A percentile compares a stretch with the other conserved stretches of the same genome.
phyloP scores from a whole-genome alignment of 2,888 invertebrate species.

The Bombyx huttoni region DNA sequence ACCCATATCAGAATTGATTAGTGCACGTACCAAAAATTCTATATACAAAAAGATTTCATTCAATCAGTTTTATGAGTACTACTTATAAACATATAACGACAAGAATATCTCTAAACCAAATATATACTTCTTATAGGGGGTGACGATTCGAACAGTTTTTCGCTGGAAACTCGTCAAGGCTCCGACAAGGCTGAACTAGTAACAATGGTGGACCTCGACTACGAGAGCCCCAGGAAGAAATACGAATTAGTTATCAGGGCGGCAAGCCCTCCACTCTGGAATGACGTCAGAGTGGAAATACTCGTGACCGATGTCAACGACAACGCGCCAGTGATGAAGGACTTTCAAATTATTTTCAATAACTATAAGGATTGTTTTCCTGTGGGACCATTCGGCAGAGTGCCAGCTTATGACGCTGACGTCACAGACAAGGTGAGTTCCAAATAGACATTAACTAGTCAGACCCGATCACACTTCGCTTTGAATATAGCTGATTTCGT shows the following conservation, averaged over 20 bases:
- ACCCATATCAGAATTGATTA: background rate
- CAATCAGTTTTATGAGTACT: too few species aligned
- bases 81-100: too few species aligned
- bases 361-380: slow-evolving; percentile 96
- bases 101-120: too few species aligned
- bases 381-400: slow-evolving; percentile 89
- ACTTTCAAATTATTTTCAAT: slow-evolving; percentile 95
- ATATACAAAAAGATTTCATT: too few species aligned
- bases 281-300: slow-evolving; percentile 90
- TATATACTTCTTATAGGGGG: slow-evolving; percentile 66
- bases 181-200: slow-evolving; percentile 89
- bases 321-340: slow-evolving; percentile 91
- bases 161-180: slow-evolving; percentile 84
- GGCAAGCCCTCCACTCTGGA: slow-evolving; percentile 89
- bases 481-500: too few species aligned
- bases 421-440: slow-evolving; percentile 81
- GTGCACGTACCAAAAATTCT: background rate
- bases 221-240: slow-evolving; percentile 92
- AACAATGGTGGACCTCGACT: slow-evolving; percentile 93
- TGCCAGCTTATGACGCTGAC: slow-evolving; percentile 96
- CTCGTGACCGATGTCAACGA: slow-evolving; percentile 95
- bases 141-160: slow-evolving; percentile 90
- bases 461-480: too few species aligned
- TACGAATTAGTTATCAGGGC: slow-evolving; percentile 92
- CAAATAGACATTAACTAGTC: too few species aligned